phyloP scores from a whole-genome alignment of 2,113 vertebrate species.

The Myrmophylax atrothorax region DNA sequence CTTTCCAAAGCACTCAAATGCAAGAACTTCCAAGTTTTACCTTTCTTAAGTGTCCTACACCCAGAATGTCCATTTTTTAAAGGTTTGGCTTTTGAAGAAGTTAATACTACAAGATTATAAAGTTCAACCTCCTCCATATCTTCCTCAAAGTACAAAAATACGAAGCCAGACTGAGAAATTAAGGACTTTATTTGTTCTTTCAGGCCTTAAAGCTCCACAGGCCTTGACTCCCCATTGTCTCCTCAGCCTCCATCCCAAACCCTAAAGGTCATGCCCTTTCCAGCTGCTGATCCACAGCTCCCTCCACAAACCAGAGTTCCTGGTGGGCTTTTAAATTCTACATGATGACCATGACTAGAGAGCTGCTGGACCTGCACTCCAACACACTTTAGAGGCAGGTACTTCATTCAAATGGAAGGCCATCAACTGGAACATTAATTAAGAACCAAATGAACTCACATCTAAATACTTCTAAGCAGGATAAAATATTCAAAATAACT shows the following conservation, averaged over 20 bases:
- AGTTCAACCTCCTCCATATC: background rate
- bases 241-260: background rate
- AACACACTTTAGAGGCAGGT: background rate
- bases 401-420: background rate
- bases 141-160: background rate
- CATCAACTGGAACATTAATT: background rate
- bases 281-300: background rate
- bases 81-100: background rate
- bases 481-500: background rate
- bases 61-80: background rate
- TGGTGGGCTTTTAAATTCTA: background rate
- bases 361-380: background rate
- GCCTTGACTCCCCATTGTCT: background rate
- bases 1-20: background rate
- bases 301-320: background rate
- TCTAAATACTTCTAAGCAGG: background rate
- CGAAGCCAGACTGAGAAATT: background rate
- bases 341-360: background rate
- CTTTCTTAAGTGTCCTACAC: background rate
- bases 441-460: background rate
- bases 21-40: background rate
- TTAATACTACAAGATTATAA: background rate
- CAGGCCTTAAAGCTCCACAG: background rate
- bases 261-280: background rate
- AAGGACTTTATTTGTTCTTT: background rate